These are phyloP conservation scores for Popillia japonica DNA, from an alignment of 1,140 invertebrate genomes.

Conservation along the genomic window DNA sequence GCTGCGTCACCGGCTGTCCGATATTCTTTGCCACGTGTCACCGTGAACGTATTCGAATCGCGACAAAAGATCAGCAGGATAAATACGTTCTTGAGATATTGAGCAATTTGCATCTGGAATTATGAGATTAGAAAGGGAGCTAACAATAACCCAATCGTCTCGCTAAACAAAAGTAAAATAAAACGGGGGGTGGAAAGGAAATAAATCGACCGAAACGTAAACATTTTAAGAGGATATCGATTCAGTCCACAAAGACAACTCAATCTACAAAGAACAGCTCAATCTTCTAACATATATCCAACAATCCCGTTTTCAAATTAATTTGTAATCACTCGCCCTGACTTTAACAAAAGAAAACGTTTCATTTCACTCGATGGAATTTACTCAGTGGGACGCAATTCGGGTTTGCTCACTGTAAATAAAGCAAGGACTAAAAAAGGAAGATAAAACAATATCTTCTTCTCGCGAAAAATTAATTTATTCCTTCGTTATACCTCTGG, in stretches of 20 bases:
- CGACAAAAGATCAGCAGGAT: conserved; percentile 45
- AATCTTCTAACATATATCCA: not conserved
- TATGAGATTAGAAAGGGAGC: not conserved
- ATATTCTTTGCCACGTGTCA: conserved; percentile 54
- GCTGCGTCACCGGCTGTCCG: conserved; percentile 54
- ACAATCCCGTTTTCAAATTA: not conserved
- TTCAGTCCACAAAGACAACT: too few relatives aligned
- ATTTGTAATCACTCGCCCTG: too few relatives aligned
- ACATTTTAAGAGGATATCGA: too few relatives aligned
- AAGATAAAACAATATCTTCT: too few relatives aligned
- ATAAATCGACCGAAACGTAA: too few relatives aligned
- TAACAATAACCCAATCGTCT: too few relatives aligned
- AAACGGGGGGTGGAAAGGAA: too few relatives aligned
- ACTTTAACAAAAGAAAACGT: not conserved
- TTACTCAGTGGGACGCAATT: not conserved
- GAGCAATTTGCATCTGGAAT: conserved; percentile 47
- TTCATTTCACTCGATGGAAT: not conserved
- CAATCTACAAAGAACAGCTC: not conserved
- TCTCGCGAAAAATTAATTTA: too few relatives aligned
- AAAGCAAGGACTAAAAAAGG: too few relatives aligned
- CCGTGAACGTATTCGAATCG: conserved; percentile 46
- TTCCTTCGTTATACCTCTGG: too few relatives aligned
- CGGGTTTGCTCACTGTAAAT: not conserved
- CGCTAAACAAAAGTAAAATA: too few relatives aligned
- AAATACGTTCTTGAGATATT: conserved; percentile 44